Evolutionary conservation across 1,140 invertebrate species (phyloP).

Genomic region (Gryon sp.): DNA sequence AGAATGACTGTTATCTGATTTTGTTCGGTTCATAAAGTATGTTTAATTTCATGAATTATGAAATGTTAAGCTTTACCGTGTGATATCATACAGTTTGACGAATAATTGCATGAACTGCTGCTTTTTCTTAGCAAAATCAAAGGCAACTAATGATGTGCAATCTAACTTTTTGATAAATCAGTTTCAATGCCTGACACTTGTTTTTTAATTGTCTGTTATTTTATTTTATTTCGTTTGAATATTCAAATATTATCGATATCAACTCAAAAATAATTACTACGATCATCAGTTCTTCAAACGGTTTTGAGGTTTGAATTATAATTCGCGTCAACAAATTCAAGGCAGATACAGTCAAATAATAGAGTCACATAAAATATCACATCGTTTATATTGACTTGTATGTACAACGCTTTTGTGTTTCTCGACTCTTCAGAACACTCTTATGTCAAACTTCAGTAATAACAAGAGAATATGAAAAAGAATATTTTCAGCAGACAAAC

Average conservation of each 20-base stretch:
- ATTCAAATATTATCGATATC: neutral
- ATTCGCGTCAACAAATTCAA: no score
- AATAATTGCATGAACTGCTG: constrained; percentile 8
- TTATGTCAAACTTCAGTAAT: no score
- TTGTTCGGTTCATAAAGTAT: constrained; percentile 54
- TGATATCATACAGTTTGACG: constrained; percentile 14
- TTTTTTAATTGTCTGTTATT: no score
- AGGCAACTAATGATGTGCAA: constrained; percentile 12
- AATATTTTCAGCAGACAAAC: no score
- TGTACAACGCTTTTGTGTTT: no score
- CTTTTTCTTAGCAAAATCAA: constrained; percentile 9
- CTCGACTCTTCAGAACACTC: no score
- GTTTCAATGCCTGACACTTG: no score
- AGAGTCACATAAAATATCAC: constrained; percentile 18
- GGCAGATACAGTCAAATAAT: no score
- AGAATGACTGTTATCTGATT: constrained; percentile 35
- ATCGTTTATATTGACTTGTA: constrained; percentile 28
- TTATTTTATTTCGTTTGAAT: neutral
- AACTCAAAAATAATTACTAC: no score
- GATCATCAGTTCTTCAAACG: constrained; percentile 40
- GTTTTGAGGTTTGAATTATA: no score
- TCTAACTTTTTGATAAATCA: constrained; percentile 14
- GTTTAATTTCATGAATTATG: constrained; percentile 32
- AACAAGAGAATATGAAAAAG: no score
- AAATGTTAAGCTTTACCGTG: constrained; percentile 22